These are phyloP conservation scores for Catharus ustulatus DNA, from an alignment of 2,797 vertebrate species.

Conservation along the genomic window DNA sequence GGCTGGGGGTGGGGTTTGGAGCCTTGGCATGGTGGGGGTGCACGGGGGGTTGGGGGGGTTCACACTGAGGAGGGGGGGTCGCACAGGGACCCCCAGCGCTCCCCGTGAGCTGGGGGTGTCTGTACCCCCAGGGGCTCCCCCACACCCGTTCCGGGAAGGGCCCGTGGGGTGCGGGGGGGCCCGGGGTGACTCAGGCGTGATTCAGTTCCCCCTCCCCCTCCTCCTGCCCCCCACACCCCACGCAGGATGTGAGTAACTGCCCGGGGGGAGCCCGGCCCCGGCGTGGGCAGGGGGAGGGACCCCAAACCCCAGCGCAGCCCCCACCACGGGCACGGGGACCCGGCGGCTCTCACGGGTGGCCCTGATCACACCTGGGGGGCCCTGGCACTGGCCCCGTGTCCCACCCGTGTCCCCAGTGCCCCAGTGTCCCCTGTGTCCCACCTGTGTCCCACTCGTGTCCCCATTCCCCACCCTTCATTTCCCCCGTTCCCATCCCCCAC, in stretches of 20 bases:
- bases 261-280: not conserved
- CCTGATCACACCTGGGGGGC: not conserved
- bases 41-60: too few relatives aligned
- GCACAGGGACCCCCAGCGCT: not conserved
- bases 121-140: not conserved
- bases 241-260: not conserved
- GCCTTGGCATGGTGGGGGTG: too few relatives aligned
- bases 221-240: not conserved
- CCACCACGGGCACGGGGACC: not conserved
- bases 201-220: not conserved
- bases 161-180: not conserved
- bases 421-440: too few relatives aligned
- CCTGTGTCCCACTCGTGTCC: too few relatives aligned
- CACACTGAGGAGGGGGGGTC: too few relatives aligned
- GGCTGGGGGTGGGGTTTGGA: too few relatives aligned
- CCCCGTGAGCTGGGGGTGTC: not conserved
- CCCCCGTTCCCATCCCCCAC: too few relatives aligned
- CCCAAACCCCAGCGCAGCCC: not conserved
- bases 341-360: not conserved
- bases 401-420: not conserved
- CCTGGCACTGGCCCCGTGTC: not conserved
- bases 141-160: not conserved
- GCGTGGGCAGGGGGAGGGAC: not conserved
- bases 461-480: too few relatives aligned
- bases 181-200: not conserved